Evolutionary conservation across 2,113 vertebrate species (phyloP).

Genomic region (Choloepus hoffmanni): DNA sequence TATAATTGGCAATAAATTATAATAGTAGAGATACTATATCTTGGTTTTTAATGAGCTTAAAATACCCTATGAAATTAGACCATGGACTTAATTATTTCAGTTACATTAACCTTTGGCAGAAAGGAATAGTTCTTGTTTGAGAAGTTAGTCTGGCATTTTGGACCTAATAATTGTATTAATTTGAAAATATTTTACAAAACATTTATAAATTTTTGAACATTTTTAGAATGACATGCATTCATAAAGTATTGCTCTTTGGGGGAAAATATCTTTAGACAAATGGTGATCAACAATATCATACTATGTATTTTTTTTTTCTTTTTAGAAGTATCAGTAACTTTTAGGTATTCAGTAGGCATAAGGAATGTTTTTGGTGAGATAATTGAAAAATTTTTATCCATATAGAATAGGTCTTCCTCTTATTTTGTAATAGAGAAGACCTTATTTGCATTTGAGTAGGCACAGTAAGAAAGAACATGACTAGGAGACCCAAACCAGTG

Average conservation of each 20-base stretch:
- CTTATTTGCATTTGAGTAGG: conserved; percentile 51
- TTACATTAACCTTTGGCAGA: not conserved
- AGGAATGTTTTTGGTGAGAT: not conserved
- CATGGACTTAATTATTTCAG: not conserved
- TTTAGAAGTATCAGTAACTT: conserved; percentile 21
- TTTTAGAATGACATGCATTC: conserved; percentile 43
- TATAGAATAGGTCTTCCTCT: not conserved
- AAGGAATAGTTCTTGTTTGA: conserved; percentile 43
- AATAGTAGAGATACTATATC: not conserved
- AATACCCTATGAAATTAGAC: not conserved
- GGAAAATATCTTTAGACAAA: conserved; percentile 17
- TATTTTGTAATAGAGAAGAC: conserved; percentile 22
- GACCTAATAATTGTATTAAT: conserved; percentile 27
- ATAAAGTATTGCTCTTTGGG: conserved; percentile 5
- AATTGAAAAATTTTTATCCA: not conserved
- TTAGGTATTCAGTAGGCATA: conserved; percentile 1
- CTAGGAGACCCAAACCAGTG: not conserved
- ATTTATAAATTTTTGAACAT: not conserved
- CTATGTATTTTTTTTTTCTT: conserved; percentile 38
- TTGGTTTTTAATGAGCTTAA: not conserved
- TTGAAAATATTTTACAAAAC: not conserved
- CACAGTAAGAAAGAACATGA: not conserved
- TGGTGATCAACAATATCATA: not conserved
- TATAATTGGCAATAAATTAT: not conserved
- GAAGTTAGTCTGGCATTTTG: conserved; percentile 20